Evolutionary conservation across 2,888 invertebrate species (phyloP), one percentile per base, ranked within the genome.

Genomic region (Drosophila lutescens): DNA sequence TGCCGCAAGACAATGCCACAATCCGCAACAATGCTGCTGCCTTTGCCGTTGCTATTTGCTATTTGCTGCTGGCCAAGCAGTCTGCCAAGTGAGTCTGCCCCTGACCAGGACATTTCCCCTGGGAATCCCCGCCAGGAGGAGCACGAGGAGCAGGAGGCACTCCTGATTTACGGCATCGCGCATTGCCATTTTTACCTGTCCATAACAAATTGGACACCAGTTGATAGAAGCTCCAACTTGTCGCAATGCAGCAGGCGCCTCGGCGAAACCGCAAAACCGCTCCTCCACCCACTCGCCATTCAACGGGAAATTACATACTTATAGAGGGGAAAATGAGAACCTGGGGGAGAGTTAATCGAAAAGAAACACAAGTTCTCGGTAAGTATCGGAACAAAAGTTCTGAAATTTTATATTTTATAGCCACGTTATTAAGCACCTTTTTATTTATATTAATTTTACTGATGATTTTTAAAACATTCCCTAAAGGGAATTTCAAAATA

Each of bases 201-300:
- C 82, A 77, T 80, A 80, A 77, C 79, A 84, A 83, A 83, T 82
- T 83, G 82, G 82, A 82, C 85, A 83, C 83, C 82, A 83, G 85
- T 83, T 83, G 83, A 83, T 85, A 79, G 79, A 72, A 68, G 66
- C 62, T 53, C 74, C 82, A 76, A 82, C 85, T 83, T 83, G 83
- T 79, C 83, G 83, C 83, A 83, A 63, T 83, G 82, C 82, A 81
- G 80, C 81, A 71, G 76, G 67, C 65, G 53, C 55, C 53, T 40
- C 20, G 30, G 41, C 32, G 13, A 32, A 46, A 12, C 49, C 49
- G 17, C 49, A 49, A 49, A 49, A 34, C 12, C 54, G 32, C 50
- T 34, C 41, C 63, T 36, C 41, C 51, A 12, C 13, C 38, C n/a
- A 10, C 32, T 15, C 20, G 15, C 10, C 30, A 58, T 59, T 26